Base-by-base conservation (phyloP, 2,797 vertebrate genomes). In the Phylloscopus collybita region DNA sequence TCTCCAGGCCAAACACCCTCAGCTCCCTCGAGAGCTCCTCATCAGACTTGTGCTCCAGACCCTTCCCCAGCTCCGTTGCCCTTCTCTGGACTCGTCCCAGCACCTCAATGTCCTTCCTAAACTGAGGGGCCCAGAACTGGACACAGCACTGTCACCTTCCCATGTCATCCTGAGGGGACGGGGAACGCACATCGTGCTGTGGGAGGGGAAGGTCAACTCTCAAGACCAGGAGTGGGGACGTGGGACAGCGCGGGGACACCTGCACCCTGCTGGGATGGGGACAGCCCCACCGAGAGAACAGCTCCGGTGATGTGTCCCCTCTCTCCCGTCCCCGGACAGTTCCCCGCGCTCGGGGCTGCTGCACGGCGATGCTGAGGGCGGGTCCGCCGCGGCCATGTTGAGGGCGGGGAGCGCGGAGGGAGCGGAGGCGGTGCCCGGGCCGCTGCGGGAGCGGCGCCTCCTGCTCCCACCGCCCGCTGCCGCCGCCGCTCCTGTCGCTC, bases 331-430 rank as follows among this genome's bases (percentile, higher is more conserved):
- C 18, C 22, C 57, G 9, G 2, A 3, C 13, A 2, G 32, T 0
- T 26, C 34, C 13, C 29, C 13, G 16, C 10, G 6, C 22, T 34
- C 42, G 6, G 1, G 16, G 10, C 44, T 20, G 10, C 36, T 1
- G 15, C 74, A 22, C 42, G 3, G 11, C 8, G 7, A 2, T 0
- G 9, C 51, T n/a, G 32, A 59, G 8, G 34, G 69, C n/a, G 82
- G 54, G 47, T 16, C 45, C 38, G 13, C 57, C 85, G 94, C 94
- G 65, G 94, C 94, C 93, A 96, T 96, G 71, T 94, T 93, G 91
- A 83, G 82, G 91, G 91, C 88, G 95, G 95, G 92, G 50, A 85
- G 82, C 38, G 72, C n/a, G 47, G 80, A 84, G 91, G 84, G 86
- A 56, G 91, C 51, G 90, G 90, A 85, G 88, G 91, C 94, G n/a